These are phyloP conservation scores for Spea hammondii DNA, from an alignment of 2,797 vertebrate genomes.

Conservation along the genomic window DNA sequence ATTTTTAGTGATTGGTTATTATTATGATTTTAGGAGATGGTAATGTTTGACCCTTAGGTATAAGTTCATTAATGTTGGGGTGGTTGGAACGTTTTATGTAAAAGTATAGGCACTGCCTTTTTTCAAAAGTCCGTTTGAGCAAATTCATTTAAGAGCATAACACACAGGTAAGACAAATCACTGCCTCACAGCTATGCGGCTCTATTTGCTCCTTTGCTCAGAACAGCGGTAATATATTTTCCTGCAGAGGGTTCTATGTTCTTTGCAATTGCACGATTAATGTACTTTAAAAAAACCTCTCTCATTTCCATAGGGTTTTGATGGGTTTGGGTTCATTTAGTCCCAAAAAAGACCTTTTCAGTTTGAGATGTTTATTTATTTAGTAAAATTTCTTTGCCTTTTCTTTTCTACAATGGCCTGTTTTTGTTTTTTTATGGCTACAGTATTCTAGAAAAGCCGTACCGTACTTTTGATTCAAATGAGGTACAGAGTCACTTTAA, in stretches of 20 bases:
- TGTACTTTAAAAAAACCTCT: not conserved
- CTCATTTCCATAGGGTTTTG: not conserved
- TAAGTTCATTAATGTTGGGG: conserved; percentile 34
- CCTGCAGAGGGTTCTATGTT: conserved; percentile 33
- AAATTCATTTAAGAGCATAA: conserved; percentile 42
- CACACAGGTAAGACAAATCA: conserved; percentile 33
- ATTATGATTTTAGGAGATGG: too few species aligned
- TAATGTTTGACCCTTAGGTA: not conserved
- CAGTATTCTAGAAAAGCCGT: too few species aligned
- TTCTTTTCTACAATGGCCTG: too few species aligned
- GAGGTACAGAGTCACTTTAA: too few species aligned
- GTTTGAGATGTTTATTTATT: too few species aligned
- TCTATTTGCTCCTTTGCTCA: conserved; percentile 26
- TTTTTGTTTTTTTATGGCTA: too few species aligned
- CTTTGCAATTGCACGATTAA: not conserved
- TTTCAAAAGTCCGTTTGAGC: conserved; percentile 13
- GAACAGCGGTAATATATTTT: conserved; percentile 39
- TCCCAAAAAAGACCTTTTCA: not conserved
- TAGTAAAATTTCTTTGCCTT: too few species aligned
- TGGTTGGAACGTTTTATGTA: not conserved
- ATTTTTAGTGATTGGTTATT: too few species aligned
- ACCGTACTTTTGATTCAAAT: too few species aligned
- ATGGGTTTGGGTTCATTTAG: not conserved
- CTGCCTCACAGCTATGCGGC: conserved; percentile 16
- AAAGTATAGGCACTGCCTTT: conserved; percentile 21